Conservation (phyloP, 2,797 vertebrate genomes). For the Huso huso region DNA sequence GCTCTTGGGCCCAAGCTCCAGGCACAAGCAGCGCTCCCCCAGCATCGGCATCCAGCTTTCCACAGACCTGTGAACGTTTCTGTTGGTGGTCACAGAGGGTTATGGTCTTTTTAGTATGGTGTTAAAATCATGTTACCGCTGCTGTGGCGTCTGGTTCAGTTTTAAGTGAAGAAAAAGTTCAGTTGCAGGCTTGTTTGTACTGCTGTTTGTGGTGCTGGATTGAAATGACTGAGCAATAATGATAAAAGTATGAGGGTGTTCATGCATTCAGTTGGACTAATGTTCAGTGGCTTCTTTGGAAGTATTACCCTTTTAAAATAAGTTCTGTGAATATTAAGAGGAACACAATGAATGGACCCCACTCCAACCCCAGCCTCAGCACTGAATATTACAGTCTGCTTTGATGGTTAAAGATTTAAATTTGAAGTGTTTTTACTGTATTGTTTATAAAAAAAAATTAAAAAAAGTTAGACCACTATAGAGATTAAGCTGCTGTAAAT, state of each 20-base stretch:
- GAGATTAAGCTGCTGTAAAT: neutral
- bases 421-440: no score
- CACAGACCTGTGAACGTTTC: slow-evolving; percentile 59
- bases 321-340: no score
- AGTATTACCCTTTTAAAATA: no score
- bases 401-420: no score
- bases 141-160: no score
- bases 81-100: no score
- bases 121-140: neutral
- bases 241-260: neutral
- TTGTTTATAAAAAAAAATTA: no score
- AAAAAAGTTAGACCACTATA: no score
- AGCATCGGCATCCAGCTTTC: slow-evolving; percentile 88
- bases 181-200: neutral
- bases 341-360: no score
- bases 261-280: neutral
- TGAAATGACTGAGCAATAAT: slow-evolving; percentile 26
- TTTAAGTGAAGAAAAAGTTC: neutral
- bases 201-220: neutral
- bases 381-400: no score
- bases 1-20: slow-evolving; percentile 58
- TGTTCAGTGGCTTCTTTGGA: neutral
- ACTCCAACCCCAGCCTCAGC: no score
- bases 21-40: slow-evolving; percentile 78
- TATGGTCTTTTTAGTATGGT: neutral